Percentiles rank a stretch among this genome's conserved stretches.
Evolutionary conservation across 2,113 vertebrate species (phyloP).

Genomic region (Ibidorhyncha struthersii): DNA sequence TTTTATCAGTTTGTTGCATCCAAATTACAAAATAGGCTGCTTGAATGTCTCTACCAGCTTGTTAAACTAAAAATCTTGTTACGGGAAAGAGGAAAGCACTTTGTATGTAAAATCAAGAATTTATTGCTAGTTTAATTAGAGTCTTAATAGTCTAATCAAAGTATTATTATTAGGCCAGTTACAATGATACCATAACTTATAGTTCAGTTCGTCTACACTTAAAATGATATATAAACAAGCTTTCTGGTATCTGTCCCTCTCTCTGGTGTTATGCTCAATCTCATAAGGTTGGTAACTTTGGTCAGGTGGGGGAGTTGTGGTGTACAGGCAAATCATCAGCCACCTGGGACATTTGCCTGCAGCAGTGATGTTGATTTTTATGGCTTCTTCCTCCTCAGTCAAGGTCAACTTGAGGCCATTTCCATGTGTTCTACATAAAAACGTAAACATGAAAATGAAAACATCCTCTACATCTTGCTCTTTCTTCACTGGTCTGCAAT

Average conservation of each 20-base stretch:
- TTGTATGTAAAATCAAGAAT: too few relatives aligned
- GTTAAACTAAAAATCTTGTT: neutral
- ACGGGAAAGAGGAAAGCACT: neutral
- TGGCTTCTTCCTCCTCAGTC: neutral
- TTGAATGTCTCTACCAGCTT: neutral
- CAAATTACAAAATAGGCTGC: neutral
- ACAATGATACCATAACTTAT: neutral
- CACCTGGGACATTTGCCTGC: neutral
- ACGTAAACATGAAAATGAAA: neutral
- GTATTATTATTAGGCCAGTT: neutral
- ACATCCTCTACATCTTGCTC: neutral
- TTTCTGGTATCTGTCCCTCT: neutral
- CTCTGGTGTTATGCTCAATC: neutral
- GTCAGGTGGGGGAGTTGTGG: neutral
- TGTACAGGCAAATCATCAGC: neutral
- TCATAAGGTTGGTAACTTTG: neutral
- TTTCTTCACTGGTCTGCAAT: neutral
- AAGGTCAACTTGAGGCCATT: too few relatives aligned
- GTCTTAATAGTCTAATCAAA: neutral
- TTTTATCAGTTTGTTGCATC: neutral
- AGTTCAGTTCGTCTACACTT: neutral
- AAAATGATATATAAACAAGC: neutral
- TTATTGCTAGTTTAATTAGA: neutral
- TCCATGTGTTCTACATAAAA: neutral
- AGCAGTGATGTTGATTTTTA: neutral